Percentiles rank a stretch among this genome's conserved stretches.
These are phyloP conservation scores for Antrozous pallidus DNA, from an alignment of 2,797 vertebrate species.

Conservation along the genomic window DNA sequence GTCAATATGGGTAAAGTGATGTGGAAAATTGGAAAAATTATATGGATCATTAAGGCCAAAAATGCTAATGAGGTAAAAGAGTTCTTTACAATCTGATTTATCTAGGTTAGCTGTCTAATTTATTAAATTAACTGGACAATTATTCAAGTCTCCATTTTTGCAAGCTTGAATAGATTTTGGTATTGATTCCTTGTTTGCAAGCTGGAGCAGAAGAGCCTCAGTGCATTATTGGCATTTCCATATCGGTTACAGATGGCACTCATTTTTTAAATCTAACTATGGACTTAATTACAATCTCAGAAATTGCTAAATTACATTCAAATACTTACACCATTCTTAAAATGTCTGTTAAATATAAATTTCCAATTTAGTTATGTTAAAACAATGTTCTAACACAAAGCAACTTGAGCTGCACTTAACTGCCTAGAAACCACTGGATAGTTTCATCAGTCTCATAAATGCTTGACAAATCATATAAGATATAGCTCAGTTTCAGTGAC, in stretches of 20 bases:
- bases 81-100: constrained; percentile 53
- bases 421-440: neutral
- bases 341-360: neutral
- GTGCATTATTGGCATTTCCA: constrained; percentile 39
- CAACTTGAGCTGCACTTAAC: neutral
- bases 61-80: constrained; percentile 63
- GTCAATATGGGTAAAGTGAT: constrained; percentile 54
- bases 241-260: neutral
- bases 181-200: constrained; percentile 59
- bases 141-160: constrained; percentile 48
- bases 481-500: neutral
- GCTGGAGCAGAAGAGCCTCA: neutral
- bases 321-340: neutral
- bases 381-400: neutral
- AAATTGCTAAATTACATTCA: neutral
- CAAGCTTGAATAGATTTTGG: constrained; percentile 8
- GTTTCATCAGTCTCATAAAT: neutral
- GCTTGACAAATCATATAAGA: neutral
- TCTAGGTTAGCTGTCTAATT: constrained; percentile 51
- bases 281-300: constrained; percentile 39
- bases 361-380: constrained; percentile 3
- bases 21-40: constrained; percentile 64
- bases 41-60: constrained; percentile 57
- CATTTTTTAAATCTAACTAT: constrained; percentile 17
- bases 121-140: constrained; percentile 68